Evolutionary conservation across 1,140 invertebrate species (phyloP), one percentile per base, ranked within the genome.

Genomic region (Drosophila navojoa): DNA sequence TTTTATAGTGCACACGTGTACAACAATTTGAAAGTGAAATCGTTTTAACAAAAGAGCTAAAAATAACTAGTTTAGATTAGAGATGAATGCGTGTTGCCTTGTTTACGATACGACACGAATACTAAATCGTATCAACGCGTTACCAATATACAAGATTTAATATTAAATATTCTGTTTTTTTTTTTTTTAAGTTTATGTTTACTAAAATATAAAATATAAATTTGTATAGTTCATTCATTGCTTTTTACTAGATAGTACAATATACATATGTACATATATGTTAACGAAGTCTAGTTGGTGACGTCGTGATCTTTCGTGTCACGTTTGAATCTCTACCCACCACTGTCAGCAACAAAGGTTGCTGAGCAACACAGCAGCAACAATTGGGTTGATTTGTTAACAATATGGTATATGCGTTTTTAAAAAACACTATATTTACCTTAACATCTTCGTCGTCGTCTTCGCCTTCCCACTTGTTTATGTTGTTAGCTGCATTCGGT

Each of bases 381-480:
- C 50, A 69, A 45, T 19, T 54, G 35, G 6, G 9, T 49, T 29
- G 19, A 1, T 35, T 22, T 57, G 53, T 16, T 22, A 78, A 44
- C 22, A 50, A 13, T 54, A 22, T 44, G 15, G 25, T 22, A 5
- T 15, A 40, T 35, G n/a, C 25, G 44, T 42, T 44, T 6, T 49
- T 47, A 10, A 10, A 10, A 1, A 35, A 38, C 10, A 11, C 11
- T 68, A 19, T n/a, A 53, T 69, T n/a, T 64, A 97, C 96, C 94
- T 97, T 97, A 71, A 97, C 95, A 71, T 96, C 95, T 62, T 97
- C 96, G 67, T 96, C 96, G 79, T 97, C 96, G 91, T 98, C 97
- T 92, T 98, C 96, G 59, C 96, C 97, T 92, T 96, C 96, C 96
- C 96, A 97, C 94, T 96, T 97, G 92, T 96, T 96, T 60, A 90